Evolutionary conservation across 2,888 invertebrate genomes (phyloP), one percentile per base, ranked within the genome.

Genomic region (Camptogramma bilineatum): DNA sequence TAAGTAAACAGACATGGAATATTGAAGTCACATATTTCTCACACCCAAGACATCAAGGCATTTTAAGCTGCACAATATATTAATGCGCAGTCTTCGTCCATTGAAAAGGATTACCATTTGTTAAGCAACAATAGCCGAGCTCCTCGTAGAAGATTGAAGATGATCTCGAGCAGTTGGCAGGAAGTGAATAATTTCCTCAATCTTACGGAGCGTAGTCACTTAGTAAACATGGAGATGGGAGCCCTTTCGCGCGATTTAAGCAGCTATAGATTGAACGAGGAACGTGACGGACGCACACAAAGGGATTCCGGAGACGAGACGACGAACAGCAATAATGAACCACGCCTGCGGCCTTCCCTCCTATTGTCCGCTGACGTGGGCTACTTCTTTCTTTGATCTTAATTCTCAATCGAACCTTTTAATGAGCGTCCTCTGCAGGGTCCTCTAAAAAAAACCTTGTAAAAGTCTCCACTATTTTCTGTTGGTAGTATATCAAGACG

Each of bases 281-380:
- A 77, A 79, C 82, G 84, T 85, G 84, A 84, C 80, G 80, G 75
- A 78, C 76, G 75, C 78, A 88, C 78, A 88, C 87, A 88, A 88
- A 88, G 82, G 79, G 80, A 83, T 81, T 79, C 80, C 80, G 70
- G 73, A 73, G 80, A 78, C 78, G 77, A 76, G 72, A 75, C 78
- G 77, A 77, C 82, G 78, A 82, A 71, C 82, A 74, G 76, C 79
- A 81, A 81, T 87, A 86, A 88, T 86, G 81, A 83, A 82, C 81
- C 78, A 73, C 77, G 84, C 83, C 82, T 73, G 75, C 61, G 74
- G 79, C 77, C 69, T 66, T 69, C 75, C 73, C 74, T 70, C 75
- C 75, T 70, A 83, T 84, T 85, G 81, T 85, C 78, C 76, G 71
- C 72, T 70, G 70, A 72, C 75, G 72, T 64, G 63, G 73, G 78